Evolutionary conservation across 2,797 vertebrate genomes (phyloP), one percentile per base, ranked within the genome.

Genomic region (Esox masquinongy): DNA sequence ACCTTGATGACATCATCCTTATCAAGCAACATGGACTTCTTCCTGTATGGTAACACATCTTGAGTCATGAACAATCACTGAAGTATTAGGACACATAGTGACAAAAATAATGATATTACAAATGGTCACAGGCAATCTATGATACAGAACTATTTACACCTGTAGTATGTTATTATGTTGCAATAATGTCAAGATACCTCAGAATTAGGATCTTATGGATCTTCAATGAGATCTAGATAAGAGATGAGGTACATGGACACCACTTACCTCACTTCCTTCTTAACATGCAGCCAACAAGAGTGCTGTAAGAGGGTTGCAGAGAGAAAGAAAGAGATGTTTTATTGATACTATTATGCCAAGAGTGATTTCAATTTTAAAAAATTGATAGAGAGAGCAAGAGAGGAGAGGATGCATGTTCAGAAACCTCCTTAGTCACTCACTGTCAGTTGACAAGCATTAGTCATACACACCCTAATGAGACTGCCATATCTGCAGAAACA

Each of bases 1-100:
- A 99, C 94, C 86, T 95, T 92, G 81, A 98, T 77, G 67, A 96
- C 83, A 77, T 97, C 96, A 51, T 96, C 95, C 85, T 96, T 97
- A 76, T 90, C 92, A 70, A 95, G 88, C 5, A 90, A 90, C 82
- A 93, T 75, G 68, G 85, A 88, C 77, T 94, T 95, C 74, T 92
- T 89, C 74, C 94, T 95, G 84, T 26, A 17, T 0, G 59, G 53
- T 8, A 49, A 24, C 16, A 51, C 47, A 50, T 5, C 9, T 15
- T n/a, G 4, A 9, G 16, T 61, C 24, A 61, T 61, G 22, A 61
- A 61, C 11, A 61, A 15, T 12, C 24, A 8, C 51, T 36, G 17
- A 64, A 6, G 43, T 17, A 47, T 47, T 47, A 47, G 12, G 43
- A 47, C 43, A 47, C 43, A 47, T 47, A 47, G 7, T 39, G 36